Evolutionary conservation across 2,113 vertebrate species (phyloP).

Genomic region (Calidris pygmaea): DNA sequence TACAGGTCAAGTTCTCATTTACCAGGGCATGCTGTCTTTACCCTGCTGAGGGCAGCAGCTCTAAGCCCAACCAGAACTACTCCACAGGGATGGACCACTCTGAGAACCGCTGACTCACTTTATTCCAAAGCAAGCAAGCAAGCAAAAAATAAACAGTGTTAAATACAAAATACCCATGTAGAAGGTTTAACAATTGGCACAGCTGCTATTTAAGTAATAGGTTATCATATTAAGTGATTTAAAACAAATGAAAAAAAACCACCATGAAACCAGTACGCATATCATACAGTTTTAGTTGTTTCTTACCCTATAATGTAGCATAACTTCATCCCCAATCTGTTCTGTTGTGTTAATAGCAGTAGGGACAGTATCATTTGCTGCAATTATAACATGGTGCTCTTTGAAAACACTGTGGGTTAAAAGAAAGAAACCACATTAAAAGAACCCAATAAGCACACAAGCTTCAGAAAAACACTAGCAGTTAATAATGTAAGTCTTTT

Average conservation of each 20-base stretch:
- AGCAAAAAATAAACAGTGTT: not conserved
- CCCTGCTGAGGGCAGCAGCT: not conserved
- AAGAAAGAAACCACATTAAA: not conserved
- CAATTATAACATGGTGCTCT: conserved; percentile 81
- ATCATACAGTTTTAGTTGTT: not conserved
- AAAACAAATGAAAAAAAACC: not conserved
- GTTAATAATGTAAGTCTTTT: not conserved
- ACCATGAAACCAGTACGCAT: not conserved
- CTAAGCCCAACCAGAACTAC: not conserved
- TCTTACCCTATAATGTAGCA: conserved; percentile 88
- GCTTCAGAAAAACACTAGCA: not conserved
- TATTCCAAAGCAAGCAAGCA: not conserved
- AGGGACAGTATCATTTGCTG: conserved; percentile 81
- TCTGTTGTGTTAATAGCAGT: conserved; percentile 81
- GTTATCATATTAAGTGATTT: not conserved
- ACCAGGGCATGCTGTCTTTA: not conserved
- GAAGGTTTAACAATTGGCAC: not conserved
- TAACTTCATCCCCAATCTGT: conserved; percentile 86
- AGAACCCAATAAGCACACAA: not conserved
- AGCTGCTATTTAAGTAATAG: not conserved
- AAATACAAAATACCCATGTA: not conserved
- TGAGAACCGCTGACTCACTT: not conserved
- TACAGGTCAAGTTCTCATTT: not conserved
- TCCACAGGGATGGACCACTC: not conserved
- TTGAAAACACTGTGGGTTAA: conserved; percentile 40